These are phyloP conservation scores for Sebastolobus altivelis DNA, from an alignment of 2,797 vertebrate species.

Conservation along the genomic window DNA sequence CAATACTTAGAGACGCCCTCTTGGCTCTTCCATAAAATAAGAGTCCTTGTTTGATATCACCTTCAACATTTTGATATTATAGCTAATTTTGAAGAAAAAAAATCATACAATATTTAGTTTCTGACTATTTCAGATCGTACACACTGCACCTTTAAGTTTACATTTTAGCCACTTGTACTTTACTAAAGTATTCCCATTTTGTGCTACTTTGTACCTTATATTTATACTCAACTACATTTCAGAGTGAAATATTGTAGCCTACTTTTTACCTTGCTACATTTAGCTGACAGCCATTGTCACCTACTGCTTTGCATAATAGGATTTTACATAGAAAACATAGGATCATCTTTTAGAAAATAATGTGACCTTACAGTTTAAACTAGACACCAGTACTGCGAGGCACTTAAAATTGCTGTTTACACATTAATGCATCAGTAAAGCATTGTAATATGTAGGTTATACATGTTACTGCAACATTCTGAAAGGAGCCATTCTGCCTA, in stretches of 20 bases:
- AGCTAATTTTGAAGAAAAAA: not conserved
- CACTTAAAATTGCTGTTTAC: not conserved
- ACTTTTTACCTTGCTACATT: not conserved
- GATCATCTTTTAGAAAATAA: not conserved
- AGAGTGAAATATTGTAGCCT: not conserved
- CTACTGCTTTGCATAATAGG: not conserved
- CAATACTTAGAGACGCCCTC: slow-evolving; percentile 49
- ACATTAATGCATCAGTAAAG: too few species aligned
- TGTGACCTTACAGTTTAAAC: not conserved
- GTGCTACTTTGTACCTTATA: too few species aligned
- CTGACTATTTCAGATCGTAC: not conserved
- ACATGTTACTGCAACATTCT: not conserved
- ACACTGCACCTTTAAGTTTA: too few species aligned
- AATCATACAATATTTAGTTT: not conserved
- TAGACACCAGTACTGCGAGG: not conserved
- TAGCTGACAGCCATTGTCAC: not conserved
- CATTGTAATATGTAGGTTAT: too few species aligned
- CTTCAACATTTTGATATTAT: not conserved
- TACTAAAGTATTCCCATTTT: too few species aligned
- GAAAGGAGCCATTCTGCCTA: too few species aligned
- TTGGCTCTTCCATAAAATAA: slow-evolving; percentile 18
- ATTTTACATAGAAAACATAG: not conserved
- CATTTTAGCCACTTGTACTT: too few species aligned
- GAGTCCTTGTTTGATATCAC: slow-evolving; percentile 6
- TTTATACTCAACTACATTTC: not conserved